Base-by-base conservation (phyloP, 2,113 vertebrate species). In the Chaenogobius annularis region DNA sequence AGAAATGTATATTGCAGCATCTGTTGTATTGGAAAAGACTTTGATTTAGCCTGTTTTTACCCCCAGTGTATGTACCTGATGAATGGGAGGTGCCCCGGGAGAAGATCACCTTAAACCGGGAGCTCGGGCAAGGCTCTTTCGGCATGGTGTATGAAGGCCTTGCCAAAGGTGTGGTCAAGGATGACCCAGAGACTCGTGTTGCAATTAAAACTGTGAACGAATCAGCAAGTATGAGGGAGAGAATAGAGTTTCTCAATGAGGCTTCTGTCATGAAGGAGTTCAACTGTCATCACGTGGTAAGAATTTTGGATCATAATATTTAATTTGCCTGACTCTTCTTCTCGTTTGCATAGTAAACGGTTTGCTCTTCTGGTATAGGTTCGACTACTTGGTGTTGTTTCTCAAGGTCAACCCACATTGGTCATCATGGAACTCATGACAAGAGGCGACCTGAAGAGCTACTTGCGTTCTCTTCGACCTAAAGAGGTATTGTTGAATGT, bases 391-490 rank as follows among this genome's bases (percentile, higher is more conserved):
- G 98, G 98, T 0, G 98, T 99, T 70, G 98, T 99, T 66, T 99
- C 97, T 65, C 98, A 99, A 89, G 98, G 97, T 69, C 98, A 99
- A 78, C 98, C 98, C 44, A 99, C 97, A 0, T 89, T 99, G 88
- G 98, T 99, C 81, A 98, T 99, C 90, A 99, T 99, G 98, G 98
- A 99, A 80, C 92, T 99, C 83, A 99, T 99, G 98, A 98, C 97
- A 0, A 94, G 94, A 9, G 98, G 98, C 1, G 98, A 99, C 83
- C 94, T 99, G 82, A 99, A 99, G 91, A 99, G 96, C 83, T 96
- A 99, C 66, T 87, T 99, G 69, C 92, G 98, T 66, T 98, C 97
- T 12, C 91, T 99, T 54, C 93, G 97, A 56, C 95, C 97, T 15
- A 95, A 95, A 88, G 93, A 95, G 62, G 97, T 98, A 93, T 90